Percentiles rank a stretch among this genome's conserved stretches.
These are phyloP conservation scores for Macrobrachium rosenbergii DNA, from an alignment of 1,140 invertebrate species.

Conservation along the genomic window DNA sequence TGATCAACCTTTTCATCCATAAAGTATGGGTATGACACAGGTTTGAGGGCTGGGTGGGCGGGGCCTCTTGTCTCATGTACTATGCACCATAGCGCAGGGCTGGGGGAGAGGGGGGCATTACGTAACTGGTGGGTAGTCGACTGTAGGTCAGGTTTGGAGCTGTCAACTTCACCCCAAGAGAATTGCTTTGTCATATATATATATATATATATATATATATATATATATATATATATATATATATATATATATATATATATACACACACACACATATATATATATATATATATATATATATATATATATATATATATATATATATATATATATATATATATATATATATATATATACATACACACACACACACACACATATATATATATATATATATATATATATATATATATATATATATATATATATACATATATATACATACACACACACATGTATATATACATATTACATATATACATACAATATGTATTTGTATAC, in stretches of 20 bases:
- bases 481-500: background rate
- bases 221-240: constrained; percentile 26
- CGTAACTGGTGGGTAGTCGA: too few species aligned
- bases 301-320: constrained; percentile 32
- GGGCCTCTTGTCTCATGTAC: too few species aligned
- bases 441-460: constrained; percentile 3
- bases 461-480: background rate
- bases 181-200: background rate
- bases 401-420: constrained; percentile 30
- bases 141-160: too few species aligned
- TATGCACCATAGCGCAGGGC: too few species aligned
- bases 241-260: constrained; percentile 34
- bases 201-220: constrained; percentile 26
- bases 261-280: constrained; percentile 22
- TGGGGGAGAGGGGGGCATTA: too few species aligned
- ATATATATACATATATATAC: background rate
- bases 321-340: constrained; percentile 45
- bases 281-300: constrained; percentile 37
- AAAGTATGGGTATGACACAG: too few species aligned
- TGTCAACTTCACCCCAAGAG: too few species aligned
- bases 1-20: too few species aligned
- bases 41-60: too few species aligned
- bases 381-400: constrained; percentile 21
- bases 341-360: constrained; percentile 42
- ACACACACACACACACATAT: constrained; percentile 32